These are phyloP conservation scores for Apamea crenata DNA, from an alignment of 2,888 invertebrate genomes.

Conservation along the genomic window DNA sequence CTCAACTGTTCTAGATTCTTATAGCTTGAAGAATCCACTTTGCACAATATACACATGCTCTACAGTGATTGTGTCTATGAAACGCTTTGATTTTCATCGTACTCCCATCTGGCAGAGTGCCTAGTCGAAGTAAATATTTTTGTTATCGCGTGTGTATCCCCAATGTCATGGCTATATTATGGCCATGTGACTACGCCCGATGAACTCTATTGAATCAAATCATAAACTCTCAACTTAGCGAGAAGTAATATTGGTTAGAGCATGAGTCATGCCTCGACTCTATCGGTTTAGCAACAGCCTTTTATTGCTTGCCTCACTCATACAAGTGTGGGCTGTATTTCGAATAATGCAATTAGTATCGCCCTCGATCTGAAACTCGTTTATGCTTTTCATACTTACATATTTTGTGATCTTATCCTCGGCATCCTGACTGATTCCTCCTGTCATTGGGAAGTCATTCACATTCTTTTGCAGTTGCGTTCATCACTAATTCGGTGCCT, in stretches of 20 bases:
- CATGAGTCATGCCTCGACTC: conserved; percentile 59
- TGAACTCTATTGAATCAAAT: conserved; percentile 48
- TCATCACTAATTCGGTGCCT: conserved; percentile 17
- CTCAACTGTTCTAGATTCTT: conserved; percentile 29
- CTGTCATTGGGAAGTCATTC: conserved; percentile 41
- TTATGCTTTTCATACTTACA: conserved; percentile 30
- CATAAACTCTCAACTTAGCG: conserved; percentile 59
- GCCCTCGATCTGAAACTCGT: conserved; percentile 61
- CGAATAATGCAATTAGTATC: conserved; percentile 63
- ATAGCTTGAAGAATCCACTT: conserved; percentile 14
- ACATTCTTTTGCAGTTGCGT: conserved; percentile 6
- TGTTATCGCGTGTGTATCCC: conserved; percentile 63
- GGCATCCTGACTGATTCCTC: conserved; percentile 7
- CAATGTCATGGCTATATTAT: conserved; percentile 70
- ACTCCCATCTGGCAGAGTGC: conserved; percentile 69
- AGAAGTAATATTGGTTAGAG: conserved; percentile 54
- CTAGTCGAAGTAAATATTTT: conserved; percentile 68
- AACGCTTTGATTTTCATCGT: conserved; percentile 48
- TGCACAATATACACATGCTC: conserved; percentile 7
- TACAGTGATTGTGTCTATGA: conserved; percentile 31
- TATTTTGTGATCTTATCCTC: conserved; percentile 15
- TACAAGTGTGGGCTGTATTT: conserved; percentile 62
- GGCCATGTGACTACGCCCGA: conserved; percentile 38
- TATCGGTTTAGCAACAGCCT: conserved; percentile 59
- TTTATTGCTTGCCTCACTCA: conserved; percentile 60